phyloP scores from a whole-genome alignment of 2,797 vertebrate species.

The Synaphobranchus kaupii region DNA sequence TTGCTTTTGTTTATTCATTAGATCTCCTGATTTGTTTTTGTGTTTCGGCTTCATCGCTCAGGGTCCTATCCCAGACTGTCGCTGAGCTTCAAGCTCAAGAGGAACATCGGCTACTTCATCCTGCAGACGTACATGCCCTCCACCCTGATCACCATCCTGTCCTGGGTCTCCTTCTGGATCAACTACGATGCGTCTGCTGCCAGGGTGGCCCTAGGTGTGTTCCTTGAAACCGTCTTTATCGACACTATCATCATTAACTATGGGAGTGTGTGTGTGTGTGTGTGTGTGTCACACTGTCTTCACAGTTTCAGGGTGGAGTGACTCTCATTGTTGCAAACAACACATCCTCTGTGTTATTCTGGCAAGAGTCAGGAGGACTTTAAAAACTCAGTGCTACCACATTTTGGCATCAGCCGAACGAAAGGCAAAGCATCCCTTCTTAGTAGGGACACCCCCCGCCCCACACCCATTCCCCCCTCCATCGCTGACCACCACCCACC shows the following conservation, averaged over 20 bases:
- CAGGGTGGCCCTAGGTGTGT: constrained; percentile 90
- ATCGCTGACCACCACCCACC: background rate
- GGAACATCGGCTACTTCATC: constrained; percentile 96
- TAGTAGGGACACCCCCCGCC: background rate
- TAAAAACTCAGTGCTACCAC: background rate
- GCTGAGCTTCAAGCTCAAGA: constrained; percentile 90
- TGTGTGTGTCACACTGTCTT: background rate
- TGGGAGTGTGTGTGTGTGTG: background rate
- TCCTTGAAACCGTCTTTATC: background rate
- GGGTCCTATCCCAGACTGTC: constrained; percentile 91
- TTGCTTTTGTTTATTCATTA: background rate
- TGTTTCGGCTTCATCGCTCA: constrained; percentile 53
- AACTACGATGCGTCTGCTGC: constrained; percentile 93
- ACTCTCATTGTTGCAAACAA: background rate
- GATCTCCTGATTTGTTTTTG: background rate
- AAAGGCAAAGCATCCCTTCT: background rate
- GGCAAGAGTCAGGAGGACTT: background rate
- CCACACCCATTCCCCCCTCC: background rate
- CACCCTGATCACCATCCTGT: constrained; percentile 90
- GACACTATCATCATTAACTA: background rate
- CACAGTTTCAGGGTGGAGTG: background rate
- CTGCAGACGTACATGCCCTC: constrained; percentile 95
- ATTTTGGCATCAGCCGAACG: background rate
- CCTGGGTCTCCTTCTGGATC: constrained; percentile 96
- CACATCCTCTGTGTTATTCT: background rate